A percentile compares a stretch with the other conserved stretches of the same genome.
phyloP scores from a whole-genome alignment of 2,113 vertebrate genomes.

The Telmatochromis bifrenatus region DNA sequence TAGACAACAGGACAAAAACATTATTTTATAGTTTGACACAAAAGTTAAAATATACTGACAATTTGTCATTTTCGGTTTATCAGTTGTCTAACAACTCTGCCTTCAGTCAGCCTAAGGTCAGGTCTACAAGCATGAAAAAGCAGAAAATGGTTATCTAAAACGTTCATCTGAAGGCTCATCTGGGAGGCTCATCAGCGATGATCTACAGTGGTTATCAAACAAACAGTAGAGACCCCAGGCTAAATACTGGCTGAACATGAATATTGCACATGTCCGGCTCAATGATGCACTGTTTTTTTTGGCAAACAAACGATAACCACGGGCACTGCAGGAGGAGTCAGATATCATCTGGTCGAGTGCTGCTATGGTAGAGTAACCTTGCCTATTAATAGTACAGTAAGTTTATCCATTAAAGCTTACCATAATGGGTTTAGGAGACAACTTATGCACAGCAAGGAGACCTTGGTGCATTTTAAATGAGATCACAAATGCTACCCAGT shows the following conservation, averaged over 20 bases:
- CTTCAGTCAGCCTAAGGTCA: not conserved
- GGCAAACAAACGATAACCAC: not conserved
- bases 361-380: not conserved
- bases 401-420: conserved; percentile 3
- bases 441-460: not conserved
- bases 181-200: not conserved
- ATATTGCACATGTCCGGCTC: not conserved
- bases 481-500: not conserved
- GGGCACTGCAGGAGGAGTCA: not conserved
- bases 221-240: not conserved
- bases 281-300: not conserved
- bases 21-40: not conserved
- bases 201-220: not conserved
- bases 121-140: not conserved
- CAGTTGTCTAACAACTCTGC: not conserved
- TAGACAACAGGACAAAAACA: not conserved
- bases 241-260: not conserved
- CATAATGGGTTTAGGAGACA: not conserved
- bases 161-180: not conserved
- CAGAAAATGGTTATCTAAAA: not conserved
- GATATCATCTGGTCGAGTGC: not conserved
- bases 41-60: not conserved
- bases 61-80: not conserved
- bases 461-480: not conserved
- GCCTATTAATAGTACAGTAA: conserved; percentile 1